Evolutionary conservation across 2,888 invertebrate genomes (phyloP).

Genomic region (Drosophila melanosoma): DNA sequence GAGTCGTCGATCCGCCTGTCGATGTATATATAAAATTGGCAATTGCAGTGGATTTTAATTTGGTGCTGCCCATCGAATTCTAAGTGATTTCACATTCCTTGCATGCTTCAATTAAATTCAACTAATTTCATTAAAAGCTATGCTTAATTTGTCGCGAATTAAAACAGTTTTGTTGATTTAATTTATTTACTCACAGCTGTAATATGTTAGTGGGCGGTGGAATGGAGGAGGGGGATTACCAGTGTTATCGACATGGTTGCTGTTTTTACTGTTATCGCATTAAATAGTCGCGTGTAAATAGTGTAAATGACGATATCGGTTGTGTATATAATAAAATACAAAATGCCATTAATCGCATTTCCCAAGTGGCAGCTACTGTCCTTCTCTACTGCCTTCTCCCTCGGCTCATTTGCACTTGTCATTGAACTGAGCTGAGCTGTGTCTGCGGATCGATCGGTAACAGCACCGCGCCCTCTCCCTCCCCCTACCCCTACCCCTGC

Average conservation of each 20-base stretch:
- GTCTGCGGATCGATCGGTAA: constrained; percentile 24
- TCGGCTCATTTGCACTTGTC: constrained; percentile 57
- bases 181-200: neutral
- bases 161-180: neutral
- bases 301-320: constrained; percentile 24
- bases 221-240: neutral
- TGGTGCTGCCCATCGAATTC: neutral
- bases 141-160: neutral
- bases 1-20: neutral
- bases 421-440: constrained; percentile 31
- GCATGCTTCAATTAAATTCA: neutral
- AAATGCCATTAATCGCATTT: constrained; percentile 49
- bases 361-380: constrained; percentile 28
- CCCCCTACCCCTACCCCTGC: neutral
- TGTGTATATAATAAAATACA: constrained; percentile 17
- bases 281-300: constrained; percentile 14
- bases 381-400: neutral
- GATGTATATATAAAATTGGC: neutral
- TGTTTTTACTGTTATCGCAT: constrained; percentile 6
- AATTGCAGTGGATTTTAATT: neutral
- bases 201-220: neutral
- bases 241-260: neutral
- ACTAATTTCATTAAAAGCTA: neutral
- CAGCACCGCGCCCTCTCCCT: neutral
- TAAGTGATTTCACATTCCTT: neutral